Evolutionary conservation across 2,888 invertebrate genomes (phyloP).

Genomic region (Galeruca laticollis): DNA sequence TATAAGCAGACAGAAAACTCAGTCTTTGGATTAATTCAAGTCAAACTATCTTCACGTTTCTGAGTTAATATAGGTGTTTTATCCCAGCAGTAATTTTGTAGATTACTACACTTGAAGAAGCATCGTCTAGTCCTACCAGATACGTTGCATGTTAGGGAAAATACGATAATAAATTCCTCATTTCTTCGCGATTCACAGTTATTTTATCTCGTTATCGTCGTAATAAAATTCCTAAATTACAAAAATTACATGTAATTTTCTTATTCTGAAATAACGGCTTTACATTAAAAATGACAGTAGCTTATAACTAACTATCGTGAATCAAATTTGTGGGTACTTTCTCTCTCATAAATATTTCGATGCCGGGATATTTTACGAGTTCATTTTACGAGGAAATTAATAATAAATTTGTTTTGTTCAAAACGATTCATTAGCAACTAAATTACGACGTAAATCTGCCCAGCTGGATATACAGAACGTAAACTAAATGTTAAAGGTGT

Average conservation of each 20-base stretch:
- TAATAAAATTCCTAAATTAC: neutral
- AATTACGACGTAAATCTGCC: conserved; percentile 31
- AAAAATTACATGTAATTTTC: neutral
- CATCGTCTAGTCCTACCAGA: too few species aligned
- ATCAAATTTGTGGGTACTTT: conserved; percentile 48
- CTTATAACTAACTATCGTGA: conserved; percentile 17
- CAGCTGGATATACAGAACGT: conserved; percentile 17
- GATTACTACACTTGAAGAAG: too few species aligned
- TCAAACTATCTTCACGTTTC: too few species aligned
- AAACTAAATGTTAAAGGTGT: conserved; percentile 18
- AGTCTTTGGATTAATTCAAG: too few species aligned
- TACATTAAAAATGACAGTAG: conserved; percentile 7
- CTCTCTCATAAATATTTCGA: conserved; percentile 51
- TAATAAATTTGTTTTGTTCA: conserved; percentile 36
- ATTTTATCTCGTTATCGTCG: neutral
- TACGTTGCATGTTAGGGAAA: too few species aligned
- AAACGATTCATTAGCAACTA: conserved; percentile 29
- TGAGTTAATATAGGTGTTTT: too few species aligned
- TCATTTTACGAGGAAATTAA: conserved; percentile 32
- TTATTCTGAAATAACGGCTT: conserved; percentile 1
- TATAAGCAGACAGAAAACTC: too few species aligned
- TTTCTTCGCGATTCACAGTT: neutral
- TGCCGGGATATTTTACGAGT: conserved; percentile 44
- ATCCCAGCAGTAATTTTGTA: too few species aligned
- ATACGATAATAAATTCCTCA: neutral